Conservation (phyloP, 2,888 invertebrate genomes). For the Acronicta alni region DNA sequence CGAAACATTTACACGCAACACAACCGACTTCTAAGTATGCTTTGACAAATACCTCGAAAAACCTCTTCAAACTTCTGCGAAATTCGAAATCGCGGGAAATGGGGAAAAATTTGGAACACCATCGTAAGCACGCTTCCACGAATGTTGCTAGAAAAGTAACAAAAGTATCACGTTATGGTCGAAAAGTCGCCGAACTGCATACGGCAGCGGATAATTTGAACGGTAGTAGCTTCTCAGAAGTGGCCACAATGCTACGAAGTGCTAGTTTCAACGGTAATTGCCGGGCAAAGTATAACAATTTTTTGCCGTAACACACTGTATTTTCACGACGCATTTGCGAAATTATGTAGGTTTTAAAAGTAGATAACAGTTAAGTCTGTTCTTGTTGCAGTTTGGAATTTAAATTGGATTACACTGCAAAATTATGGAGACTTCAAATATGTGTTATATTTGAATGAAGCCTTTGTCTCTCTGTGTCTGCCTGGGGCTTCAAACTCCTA, state of each 20-base stretch:
- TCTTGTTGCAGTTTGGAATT: constrained; percentile 23
- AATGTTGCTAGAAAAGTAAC: constrained; percentile 29
- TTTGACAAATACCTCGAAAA: constrained; percentile 49
- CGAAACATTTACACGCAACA: constrained; percentile 50
- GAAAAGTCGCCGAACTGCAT: constrained; percentile 41
- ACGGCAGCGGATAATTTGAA: constrained; percentile 42
- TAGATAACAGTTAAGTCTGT: background rate
- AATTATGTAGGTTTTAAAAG: constrained; percentile 19
- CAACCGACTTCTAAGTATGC: constrained; percentile 49
- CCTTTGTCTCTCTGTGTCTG: background rate
- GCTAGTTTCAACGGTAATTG: constrained; percentile 50
- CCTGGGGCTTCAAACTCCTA: background rate
- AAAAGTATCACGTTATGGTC: constrained; percentile 21
- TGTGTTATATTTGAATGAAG: too few species aligned
- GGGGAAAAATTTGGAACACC: constrained; percentile 20
- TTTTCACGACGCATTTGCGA: constrained; percentile 16
- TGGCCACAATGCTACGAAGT: constrained; percentile 42
- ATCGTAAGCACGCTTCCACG: constrained; percentile 24
- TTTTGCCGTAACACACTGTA: constrained; percentile 38
- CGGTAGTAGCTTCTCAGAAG: constrained; percentile 37
- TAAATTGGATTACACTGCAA: constrained; percentile 6
- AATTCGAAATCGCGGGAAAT: constrained; percentile 28
- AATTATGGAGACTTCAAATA: background rate
- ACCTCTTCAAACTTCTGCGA: constrained; percentile 34
- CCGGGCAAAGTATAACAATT: constrained; percentile 39